These are phyloP conservation scores for Sparidentex hasta DNA, from an alignment of 2,797 vertebrate genomes.

Conservation along the genomic window DNA sequence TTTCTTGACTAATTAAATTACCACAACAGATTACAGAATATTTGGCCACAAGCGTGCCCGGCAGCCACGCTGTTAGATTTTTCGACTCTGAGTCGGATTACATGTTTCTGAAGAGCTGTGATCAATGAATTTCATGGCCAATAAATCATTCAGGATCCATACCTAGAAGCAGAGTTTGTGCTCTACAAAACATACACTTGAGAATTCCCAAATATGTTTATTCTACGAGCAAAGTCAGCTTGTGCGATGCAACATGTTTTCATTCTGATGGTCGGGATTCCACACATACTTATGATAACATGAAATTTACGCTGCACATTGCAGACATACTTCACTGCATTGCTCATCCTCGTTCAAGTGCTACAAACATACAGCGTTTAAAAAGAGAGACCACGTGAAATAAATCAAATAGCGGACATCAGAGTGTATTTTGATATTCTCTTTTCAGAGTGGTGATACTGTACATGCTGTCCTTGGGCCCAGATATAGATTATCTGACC, in stretches of 20 bases:
- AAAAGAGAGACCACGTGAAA: neutral
- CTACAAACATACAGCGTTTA: neutral
- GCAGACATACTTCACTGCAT: conserved; percentile 1
- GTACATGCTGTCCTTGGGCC: conserved; percentile 38
- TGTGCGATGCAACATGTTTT: conserved; percentile 48
- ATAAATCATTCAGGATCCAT: conserved; percentile 59
- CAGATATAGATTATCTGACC: conserved; percentile 46
- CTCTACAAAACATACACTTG: conserved; percentile 29
- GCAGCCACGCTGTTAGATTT: conserved; percentile 59
- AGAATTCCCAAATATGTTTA: conserved; percentile 29
- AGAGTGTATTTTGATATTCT: conserved; percentile 10
- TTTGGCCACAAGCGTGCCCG: conserved; percentile 70
- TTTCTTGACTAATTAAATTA: conserved; percentile 83
- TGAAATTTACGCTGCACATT: conserved; percentile 8
- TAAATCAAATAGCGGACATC: neutral
- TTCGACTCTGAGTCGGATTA: conserved; percentile 53
- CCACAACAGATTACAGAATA: conserved; percentile 80
- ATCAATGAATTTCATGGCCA: conserved; percentile 69
- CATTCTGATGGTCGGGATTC: conserved; percentile 42
- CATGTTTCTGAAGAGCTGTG: conserved; percentile 53
- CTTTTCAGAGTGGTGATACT: conserved; percentile 4
- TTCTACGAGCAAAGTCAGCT: conserved; percentile 25
- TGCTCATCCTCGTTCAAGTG: neutral
- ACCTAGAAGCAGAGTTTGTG: conserved; percentile 34
- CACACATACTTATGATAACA: conserved; percentile 49